phyloP scores from a whole-genome alignment of 2,888 invertebrate species.

The Escarpia spicata region DNA sequence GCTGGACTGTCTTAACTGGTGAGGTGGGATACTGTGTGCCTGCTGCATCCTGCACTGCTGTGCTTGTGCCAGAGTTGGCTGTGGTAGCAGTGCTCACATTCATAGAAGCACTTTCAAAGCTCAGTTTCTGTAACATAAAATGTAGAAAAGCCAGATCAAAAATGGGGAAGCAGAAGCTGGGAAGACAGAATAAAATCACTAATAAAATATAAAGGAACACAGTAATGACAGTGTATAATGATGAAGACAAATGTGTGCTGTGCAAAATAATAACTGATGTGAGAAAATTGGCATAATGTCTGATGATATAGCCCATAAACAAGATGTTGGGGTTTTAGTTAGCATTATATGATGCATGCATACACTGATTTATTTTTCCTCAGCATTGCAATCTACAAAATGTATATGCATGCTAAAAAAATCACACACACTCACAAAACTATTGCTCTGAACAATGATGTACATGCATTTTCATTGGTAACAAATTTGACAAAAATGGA shows the following conservation, averaged over 20 bases:
- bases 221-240: neutral
- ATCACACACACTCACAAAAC: neutral
- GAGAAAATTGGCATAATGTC: neutral
- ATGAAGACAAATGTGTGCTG: neutral
- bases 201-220: neutral
- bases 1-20: neutral
- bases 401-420: neutral
- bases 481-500: no score
- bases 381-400: neutral
- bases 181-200: neutral
- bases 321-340: neutral
- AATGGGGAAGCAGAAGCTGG: neutral
- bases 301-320: neutral
- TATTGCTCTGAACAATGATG: neutral
- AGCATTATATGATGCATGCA: neutral
- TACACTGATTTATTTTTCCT: neutral
- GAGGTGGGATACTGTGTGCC: conserved; percentile 10
- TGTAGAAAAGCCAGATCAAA: conserved; percentile 13
- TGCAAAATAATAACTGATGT: neutral
- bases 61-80: conserved; percentile 8
- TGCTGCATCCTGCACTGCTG: neutral
- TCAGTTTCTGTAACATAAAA: conserved; percentile 16
- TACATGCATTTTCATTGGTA: neutral
- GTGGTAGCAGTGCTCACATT: neutral
- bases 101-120: conserved; percentile 11